Evolutionary conservation across 2,888 invertebrate genomes (phyloP).

Genomic region (Lagria hirta): DNA sequence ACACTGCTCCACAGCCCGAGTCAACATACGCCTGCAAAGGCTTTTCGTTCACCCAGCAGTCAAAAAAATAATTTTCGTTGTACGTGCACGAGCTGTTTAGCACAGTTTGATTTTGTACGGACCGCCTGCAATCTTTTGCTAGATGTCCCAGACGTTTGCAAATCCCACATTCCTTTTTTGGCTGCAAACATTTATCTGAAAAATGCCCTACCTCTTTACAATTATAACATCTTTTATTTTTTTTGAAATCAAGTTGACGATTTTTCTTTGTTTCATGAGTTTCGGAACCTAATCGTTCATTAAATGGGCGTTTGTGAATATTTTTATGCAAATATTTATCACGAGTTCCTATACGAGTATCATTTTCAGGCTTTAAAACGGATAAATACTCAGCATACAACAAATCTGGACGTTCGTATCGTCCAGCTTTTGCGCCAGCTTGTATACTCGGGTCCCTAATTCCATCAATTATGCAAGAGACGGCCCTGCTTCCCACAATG

Average conservation of each 20-base stretch:
- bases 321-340: no score
- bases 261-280: no score
- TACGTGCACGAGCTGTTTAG: no score
- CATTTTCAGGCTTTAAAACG: not conserved
- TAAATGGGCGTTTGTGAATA: no score
- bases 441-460: slow-evolving; percentile 15
- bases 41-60: no score
- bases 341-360: not conserved
- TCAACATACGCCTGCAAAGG: no score
- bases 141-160: slow-evolving; percentile 25
- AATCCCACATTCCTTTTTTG: slow-evolving; percentile 15
- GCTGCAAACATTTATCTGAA: slow-evolving; percentile 17
- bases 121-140: not conserved
- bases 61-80: no score
- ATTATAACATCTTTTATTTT: no score
- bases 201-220: slow-evolving; percentile 22
- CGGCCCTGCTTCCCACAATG: slow-evolving; percentile 21
- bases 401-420: slow-evolving; percentile 14
- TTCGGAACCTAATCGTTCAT: no score
- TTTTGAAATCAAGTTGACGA: no score
- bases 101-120: no score
- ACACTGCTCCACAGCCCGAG: no score
- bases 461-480: slow-evolving; percentile 27
- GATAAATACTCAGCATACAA: slow-evolving; percentile 18
- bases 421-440: slow-evolving; percentile 21